A percentile compares a stretch with the other conserved stretches of the same genome.
phyloP scores from a whole-genome alignment of 1,140 invertebrate species.

The Drosophila lowei region DNA sequence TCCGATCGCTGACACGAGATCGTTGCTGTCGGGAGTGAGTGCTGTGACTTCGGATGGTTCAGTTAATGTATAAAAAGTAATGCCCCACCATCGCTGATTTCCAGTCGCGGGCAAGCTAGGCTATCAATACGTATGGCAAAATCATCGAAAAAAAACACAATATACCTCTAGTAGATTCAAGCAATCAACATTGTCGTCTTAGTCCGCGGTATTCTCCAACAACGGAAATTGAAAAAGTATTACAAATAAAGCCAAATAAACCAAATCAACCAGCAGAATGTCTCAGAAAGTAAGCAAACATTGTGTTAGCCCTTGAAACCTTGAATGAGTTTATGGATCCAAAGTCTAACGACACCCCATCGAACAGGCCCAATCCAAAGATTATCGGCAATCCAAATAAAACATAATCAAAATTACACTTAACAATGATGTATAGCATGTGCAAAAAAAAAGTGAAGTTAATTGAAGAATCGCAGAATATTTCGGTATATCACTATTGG shows the following conservation, averaged over 20 bases:
- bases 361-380: not conserved
- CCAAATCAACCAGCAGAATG: constrained; percentile 35
- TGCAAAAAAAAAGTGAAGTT: constrained; percentile 11
- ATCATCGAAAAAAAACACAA: constrained; percentile 17
- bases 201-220: not conserved
- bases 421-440: constrained; percentile 30
- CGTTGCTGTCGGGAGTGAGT: constrained; percentile 59
- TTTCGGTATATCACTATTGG: not conserved
- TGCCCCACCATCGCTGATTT: constrained; percentile 31
- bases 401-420: constrained; percentile 28
- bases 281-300: constrained; percentile 58
- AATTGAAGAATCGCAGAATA: constrained; percentile 5
- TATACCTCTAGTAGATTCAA: not conserved
- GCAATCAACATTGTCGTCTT: not conserved
- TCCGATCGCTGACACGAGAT: constrained; percentile 71
- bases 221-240: constrained; percentile 44
- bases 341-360: constrained; percentile 19
- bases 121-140: constrained; percentile 39
- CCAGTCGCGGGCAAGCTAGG: constrained; percentile 62
- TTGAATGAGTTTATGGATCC: constrained; percentile 8
- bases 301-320: not conserved
- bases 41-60: constrained; percentile 54
- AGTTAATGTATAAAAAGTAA: constrained; percentile 66
- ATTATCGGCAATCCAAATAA: constrained; percentile 31
- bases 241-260: constrained; percentile 18